phyloP scores from a whole-genome alignment of 2,113 vertebrate genomes.

The Willisornis vidua region DNA sequence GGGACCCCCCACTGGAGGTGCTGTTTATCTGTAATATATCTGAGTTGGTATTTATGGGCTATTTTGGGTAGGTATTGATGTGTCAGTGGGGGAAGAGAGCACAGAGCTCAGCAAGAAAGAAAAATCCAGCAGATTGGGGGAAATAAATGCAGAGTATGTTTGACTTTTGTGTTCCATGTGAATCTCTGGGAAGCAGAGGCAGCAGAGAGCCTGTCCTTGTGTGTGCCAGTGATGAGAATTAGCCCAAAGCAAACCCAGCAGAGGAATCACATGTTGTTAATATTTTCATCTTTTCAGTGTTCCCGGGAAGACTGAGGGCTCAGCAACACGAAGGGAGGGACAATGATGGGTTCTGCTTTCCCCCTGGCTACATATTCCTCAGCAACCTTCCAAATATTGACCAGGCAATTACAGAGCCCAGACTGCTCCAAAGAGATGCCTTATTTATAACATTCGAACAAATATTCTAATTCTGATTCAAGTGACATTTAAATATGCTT shows the following conservation, averaged over 20 bases:
- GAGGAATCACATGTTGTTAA: conserved; percentile 69
- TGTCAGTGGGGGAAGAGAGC: background rate
- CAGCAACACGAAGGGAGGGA: background rate
- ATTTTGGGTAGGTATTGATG: background rate
- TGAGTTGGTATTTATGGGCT: background rate
- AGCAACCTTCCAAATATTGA: background rate
- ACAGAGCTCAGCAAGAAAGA: background rate
- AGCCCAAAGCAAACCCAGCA: conserved; percentile 72
- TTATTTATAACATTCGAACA: background rate
- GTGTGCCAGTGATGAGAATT: conserved; percentile 64
- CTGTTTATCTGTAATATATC: background rate
- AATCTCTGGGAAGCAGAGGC: conserved; percentile 27
- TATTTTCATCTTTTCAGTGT: conserved; percentile 63
- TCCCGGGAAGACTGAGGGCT: conserved; percentile 61
- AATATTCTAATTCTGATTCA: conserved; percentile 5
- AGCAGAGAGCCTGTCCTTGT: conserved; percentile 31
- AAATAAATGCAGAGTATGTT: background rate
- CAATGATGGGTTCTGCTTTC: background rate
- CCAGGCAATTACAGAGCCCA: background rate
- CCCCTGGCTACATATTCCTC: background rate
- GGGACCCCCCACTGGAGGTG: background rate
- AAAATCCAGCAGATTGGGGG: background rate
- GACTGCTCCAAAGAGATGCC: background rate
- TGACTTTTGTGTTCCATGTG: background rate
- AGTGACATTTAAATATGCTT: conserved; percentile 46